Percentiles rank a stretch among this genome's conserved stretches.
These are phyloP conservation scores for Arnoldichthys spilopterus DNA, from an alignment of 2,797 vertebrate species.

Conservation along the genomic window DNA sequence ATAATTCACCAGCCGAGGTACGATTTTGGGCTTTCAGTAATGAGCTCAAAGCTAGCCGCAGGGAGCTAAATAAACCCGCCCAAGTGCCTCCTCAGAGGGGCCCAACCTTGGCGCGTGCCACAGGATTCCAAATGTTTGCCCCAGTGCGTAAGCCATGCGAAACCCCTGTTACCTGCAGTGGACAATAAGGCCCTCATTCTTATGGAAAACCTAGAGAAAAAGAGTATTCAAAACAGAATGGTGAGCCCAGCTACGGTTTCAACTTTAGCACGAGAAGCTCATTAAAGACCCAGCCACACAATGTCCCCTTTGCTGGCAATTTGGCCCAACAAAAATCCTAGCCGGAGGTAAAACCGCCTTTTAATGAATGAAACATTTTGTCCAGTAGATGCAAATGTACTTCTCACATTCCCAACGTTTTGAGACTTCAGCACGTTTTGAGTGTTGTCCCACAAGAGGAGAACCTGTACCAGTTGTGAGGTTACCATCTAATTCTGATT, in stretches of 20 bases:
- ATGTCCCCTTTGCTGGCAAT: conserved; percentile 59
- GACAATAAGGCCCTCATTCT: conserved; percentile 71
- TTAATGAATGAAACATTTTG: conserved; percentile 61
- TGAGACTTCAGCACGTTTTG: conserved; percentile 24
- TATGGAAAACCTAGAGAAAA: conserved; percentile 69
- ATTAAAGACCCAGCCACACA: conserved; percentile 72
- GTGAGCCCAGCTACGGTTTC: conserved; percentile 32
- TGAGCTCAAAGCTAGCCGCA: conserved; percentile 70
- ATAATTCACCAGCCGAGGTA: conserved; percentile 74
- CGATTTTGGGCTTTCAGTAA: conserved; percentile 72
- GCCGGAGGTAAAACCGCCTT: conserved; percentile 69
- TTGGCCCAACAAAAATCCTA: conserved; percentile 61
- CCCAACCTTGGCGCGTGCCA: conserved; percentile 65
- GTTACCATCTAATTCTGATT: conserved; percentile 3
- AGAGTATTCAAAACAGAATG: conserved; percentile 18
- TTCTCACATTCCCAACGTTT: conserved; percentile 31
- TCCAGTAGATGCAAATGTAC: conserved; percentile 43
- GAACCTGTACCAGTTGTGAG: background rate
- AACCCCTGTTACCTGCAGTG: conserved; percentile 58
- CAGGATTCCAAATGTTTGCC: conserved; percentile 63
- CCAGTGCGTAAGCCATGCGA: conserved; percentile 59
- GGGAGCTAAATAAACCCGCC: conserved; percentile 61
- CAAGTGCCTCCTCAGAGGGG: conserved; percentile 60
- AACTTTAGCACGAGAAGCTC: conserved; percentile 68
- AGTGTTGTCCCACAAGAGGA: background rate